phyloP scores from a whole-genome alignment of 2,888 invertebrate species.

The Venustoraphidia nigricollis region DNA sequence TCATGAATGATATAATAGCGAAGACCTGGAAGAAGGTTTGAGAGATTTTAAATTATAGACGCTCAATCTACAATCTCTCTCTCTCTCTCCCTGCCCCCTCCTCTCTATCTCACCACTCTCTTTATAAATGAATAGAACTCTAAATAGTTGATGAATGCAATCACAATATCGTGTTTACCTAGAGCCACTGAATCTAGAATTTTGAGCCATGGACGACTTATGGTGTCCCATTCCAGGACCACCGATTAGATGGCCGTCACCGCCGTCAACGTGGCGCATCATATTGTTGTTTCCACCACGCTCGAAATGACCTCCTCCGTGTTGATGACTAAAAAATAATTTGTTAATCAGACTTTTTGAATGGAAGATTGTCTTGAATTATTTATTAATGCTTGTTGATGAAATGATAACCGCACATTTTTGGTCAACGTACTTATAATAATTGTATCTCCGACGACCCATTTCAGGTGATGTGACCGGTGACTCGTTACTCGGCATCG shows the following conservation, averaged over 20 bases:
- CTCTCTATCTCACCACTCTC: too few relatives aligned
- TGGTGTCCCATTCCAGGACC: constrained; percentile 34
- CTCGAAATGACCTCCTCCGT: constrained; percentile 26
- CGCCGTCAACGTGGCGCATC: constrained; percentile 30
- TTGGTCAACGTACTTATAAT: constrained; percentile 23
- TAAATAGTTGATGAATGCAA: too few relatives aligned
- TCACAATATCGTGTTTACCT: constrained; percentile 28
- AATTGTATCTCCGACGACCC: constrained; percentile 63
- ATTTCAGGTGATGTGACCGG: constrained; percentile 85
- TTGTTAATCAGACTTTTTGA: too few relatives aligned
- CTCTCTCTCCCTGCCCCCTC: too few relatives aligned
- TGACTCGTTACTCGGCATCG: constrained; percentile 80
- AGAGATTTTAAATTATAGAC: too few relatives aligned
- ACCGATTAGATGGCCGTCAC: constrained; percentile 25
- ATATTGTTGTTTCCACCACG: constrained; percentile 41
- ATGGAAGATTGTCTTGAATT: too few relatives aligned
- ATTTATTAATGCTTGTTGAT: constrained; percentile 23
- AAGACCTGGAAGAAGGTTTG: too few relatives aligned
- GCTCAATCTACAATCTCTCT: too few relatives aligned
- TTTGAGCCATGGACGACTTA: constrained; percentile 43
- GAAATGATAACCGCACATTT: constrained; percentile 21
- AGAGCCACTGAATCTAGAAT: constrained; percentile 46
- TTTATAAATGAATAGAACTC: too few relatives aligned
- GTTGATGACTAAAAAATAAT: constrained; percentile 9
- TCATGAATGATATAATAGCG: too few relatives aligned